Conservation (phyloP, 2,888 invertebrate species). For the Athalia rosae region DNA sequence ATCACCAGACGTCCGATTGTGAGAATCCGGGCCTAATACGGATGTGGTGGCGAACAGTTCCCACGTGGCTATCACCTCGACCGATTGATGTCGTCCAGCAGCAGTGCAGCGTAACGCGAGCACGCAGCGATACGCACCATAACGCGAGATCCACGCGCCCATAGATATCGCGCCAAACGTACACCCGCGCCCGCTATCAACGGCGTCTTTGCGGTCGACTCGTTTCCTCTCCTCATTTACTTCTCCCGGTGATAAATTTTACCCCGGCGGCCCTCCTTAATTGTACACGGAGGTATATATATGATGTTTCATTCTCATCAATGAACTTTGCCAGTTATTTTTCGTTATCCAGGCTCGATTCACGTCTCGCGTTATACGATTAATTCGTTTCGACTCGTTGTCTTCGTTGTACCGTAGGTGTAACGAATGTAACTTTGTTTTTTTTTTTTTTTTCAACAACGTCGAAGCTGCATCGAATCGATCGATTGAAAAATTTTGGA, state of each 20-base stretch:
- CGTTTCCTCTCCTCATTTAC: constrained; percentile 54
- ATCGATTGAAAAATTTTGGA: no score
- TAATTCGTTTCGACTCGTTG: no score
- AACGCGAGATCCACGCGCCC: constrained; percentile 35
- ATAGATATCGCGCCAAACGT: constrained; percentile 28
- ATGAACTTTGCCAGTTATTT: no score
- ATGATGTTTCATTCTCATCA: no score
- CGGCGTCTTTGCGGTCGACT: constrained; percentile 56
- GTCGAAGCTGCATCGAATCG: no score
- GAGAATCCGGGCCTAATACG: constrained; percentile 17
- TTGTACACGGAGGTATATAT: not conserved
- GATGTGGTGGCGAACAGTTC: constrained; percentile 34
- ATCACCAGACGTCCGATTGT: constrained; percentile 4
- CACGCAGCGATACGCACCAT: not conserved
- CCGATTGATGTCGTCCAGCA: constrained; percentile 37
- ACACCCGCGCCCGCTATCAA: constrained; percentile 53
- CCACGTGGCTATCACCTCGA: constrained; percentile 37
- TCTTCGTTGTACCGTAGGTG: no score
- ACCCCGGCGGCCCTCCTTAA: not conserved
- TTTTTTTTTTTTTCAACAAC: no score
- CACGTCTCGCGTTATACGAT: no score
- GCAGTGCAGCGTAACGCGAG: no score
- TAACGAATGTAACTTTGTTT: no score
- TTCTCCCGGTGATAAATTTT: not conserved
- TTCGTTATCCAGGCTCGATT: no score